Evolutionary conservation across 2,113 vertebrate genomes (phyloP), one percentile per base, ranked within the genome.

Genomic region (Lontra canadensis): DNA sequence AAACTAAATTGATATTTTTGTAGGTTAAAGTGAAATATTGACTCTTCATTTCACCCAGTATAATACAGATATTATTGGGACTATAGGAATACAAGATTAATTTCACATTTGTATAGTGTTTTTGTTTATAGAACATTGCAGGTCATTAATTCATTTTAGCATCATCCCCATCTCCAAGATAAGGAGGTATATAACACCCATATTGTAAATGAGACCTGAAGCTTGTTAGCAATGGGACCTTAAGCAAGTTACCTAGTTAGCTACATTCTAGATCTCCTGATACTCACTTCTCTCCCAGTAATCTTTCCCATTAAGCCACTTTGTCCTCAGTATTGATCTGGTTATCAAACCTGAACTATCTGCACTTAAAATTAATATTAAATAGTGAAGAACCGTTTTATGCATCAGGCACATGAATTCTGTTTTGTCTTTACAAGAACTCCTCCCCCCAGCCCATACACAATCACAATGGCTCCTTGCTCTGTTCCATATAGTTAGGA

Each of bases 331-430:
- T 63, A 94, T 47, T 71, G 52, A 81, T 65, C 52, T 84, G 21
- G 34, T 92, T 85, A 81, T 78, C 85, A 94, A 87, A 82, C 1
- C 7, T 88, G 29, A 95, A 86, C 63, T 95, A 52, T 52, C 29
- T 73, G 10, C 63, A 79, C 79, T 34, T 93, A 95, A 94, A 96
- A 93, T 85, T 94, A 94, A 61, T 55, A 88, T 82, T 86, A 87
- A 83, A 82, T 39, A 87, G 63, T 82, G 47, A 94, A 92, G 34
- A 88, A 94, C 6, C 67, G 1, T 91, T 85, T 80, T 42, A 78
- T 83, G 74, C 63, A n/a, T 82, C n/a, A 87, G 57, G 49, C 81
- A 65, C 15, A 89, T 86, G 23, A 34, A 71, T 92, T 97, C n/a
- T 78, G 42, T 90, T 88, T 73, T 86, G 12, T 39, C 14, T 78